phyloP scores from a whole-genome alignment of 2,888 invertebrate species.

The Anarsia innoxiella region DNA sequence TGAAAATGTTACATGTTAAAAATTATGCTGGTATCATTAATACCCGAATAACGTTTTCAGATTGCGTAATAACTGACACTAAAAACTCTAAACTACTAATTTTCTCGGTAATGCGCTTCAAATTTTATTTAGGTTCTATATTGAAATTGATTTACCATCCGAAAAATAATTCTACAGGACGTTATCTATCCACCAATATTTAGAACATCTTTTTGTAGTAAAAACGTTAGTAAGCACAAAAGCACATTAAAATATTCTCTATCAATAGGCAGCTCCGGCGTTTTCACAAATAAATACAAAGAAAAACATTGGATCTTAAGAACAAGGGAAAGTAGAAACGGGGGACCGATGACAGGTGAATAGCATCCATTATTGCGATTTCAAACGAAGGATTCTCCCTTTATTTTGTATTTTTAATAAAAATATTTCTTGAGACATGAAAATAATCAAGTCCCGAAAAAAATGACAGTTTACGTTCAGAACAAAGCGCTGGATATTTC shows the following conservation, averaged over 20 bases:
- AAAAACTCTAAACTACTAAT: too few relatives aligned
- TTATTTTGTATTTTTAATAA: constrained; percentile 30
- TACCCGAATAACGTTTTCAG: neutral
- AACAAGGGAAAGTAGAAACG: neutral
- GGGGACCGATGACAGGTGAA: constrained; percentile 40
- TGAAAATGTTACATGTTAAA: constrained; percentile 22
- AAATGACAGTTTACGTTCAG: constrained; percentile 39
- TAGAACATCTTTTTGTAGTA: too few relatives aligned
- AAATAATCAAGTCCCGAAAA: constrained; percentile 29
- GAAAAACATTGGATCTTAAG: neutral
- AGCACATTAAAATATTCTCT: too few relatives aligned
- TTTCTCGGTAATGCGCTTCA: too few relatives aligned
- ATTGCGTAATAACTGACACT: neutral
- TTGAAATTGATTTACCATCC: too few relatives aligned
- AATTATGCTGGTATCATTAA: constrained; percentile 7
- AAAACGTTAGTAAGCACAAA: too few relatives aligned
- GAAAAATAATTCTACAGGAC: too few relatives aligned
- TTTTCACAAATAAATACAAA: neutral
- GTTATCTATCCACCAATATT: too few relatives aligned
- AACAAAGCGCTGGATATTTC: constrained; percentile 37
- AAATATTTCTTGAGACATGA: constrained; percentile 39
- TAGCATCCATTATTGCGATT: constrained; percentile 45
- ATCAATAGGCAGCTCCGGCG: too few relatives aligned
- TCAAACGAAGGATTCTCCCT: constrained; percentile 33
- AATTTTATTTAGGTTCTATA: too few relatives aligned